A percentile compares a stretch with the other conserved stretches of the same genome.
Evolutionary conservation across 2,797 vertebrate species (phyloP).

Genomic region (Simalia tracyae): DNA sequence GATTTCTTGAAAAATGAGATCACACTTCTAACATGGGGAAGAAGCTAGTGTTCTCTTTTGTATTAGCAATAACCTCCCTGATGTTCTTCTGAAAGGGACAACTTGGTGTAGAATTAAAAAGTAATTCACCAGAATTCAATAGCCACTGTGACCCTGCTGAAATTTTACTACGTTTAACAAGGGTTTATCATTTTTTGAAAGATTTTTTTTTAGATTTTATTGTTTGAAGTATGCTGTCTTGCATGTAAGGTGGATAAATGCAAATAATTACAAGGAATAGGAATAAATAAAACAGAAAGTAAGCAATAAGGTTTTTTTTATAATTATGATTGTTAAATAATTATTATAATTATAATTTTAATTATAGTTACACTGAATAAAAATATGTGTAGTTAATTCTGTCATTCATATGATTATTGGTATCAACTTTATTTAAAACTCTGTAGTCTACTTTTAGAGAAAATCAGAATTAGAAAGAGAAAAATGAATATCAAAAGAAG

Average conservation of each 20-base stretch:
- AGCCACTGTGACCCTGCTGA: background rate
- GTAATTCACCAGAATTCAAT: background rate
- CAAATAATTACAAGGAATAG: background rate
- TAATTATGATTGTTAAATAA: too few relatives aligned
- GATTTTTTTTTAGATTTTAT: background rate
- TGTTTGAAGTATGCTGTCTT: background rate
- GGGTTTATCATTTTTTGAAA: background rate
- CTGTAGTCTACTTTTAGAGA: too few relatives aligned
- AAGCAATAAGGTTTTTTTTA: too few relatives aligned
- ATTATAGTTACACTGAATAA: too few relatives aligned
- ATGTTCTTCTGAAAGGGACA: background rate
- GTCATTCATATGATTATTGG: too few relatives aligned
- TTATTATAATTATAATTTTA: too few relatives aligned
- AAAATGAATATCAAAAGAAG: too few relatives aligned
- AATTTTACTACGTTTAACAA: background rate
- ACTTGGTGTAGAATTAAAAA: background rate
- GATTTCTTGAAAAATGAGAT: background rate
- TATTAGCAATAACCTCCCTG: background rate
- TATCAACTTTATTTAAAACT: too few relatives aligned
- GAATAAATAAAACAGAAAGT: background rate
- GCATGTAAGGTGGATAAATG: background rate
- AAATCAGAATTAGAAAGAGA: too few relatives aligned
- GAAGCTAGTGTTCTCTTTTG: background rate
- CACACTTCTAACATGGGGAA: background rate
- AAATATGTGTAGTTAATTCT: too few relatives aligned